phyloP scores from a whole-genome alignment of 1,140 invertebrate species.

The Adoxophyes honmai region DNA sequence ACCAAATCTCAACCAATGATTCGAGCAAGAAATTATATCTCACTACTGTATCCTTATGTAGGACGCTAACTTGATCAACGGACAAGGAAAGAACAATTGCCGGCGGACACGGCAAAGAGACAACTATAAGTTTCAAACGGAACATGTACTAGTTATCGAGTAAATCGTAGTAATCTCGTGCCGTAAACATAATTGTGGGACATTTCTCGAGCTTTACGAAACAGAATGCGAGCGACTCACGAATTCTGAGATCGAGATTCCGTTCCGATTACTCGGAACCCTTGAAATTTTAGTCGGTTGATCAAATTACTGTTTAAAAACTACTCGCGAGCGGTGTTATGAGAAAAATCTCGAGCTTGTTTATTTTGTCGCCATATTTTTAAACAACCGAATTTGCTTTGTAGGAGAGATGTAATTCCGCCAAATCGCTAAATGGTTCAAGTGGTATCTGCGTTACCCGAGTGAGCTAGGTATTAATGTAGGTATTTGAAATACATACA shows the following conservation, averaged over 20 bases:
- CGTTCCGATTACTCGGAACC: slow-evolving; percentile 3
- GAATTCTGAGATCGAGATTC: not conserved
- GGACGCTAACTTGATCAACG: slow-evolving; percentile 26
- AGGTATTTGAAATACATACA: too few species aligned
- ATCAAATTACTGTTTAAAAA: slow-evolving; percentile 8
- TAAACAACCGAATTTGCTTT: not conserved
- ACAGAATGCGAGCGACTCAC: slow-evolving; percentile 9
- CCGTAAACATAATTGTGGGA: not conserved
- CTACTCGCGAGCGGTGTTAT: slow-evolving; percentile 2
- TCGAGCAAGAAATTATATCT: slow-evolving; percentile 9
- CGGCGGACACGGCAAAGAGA: not conserved
- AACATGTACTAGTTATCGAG: too few species aligned
- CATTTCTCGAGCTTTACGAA: not conserved
- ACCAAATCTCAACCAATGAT: not conserved
- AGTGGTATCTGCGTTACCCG: too few species aligned
- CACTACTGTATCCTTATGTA: slow-evolving; percentile 6
- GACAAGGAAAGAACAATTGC: slow-evolving; percentile 9
- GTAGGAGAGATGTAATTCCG: too few species aligned
- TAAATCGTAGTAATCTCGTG: too few species aligned
- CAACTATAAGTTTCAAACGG: too few species aligned
- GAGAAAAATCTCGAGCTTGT: slow-evolving; percentile 9
- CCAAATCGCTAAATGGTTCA: too few species aligned
- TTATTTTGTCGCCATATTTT: not conserved
- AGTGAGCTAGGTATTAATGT: too few species aligned
- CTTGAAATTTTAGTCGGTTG: slow-evolving; percentile 6